Evolutionary conservation across 2,113 vertebrate genomes (phyloP).

Genomic region (Marmota monax): DNA sequence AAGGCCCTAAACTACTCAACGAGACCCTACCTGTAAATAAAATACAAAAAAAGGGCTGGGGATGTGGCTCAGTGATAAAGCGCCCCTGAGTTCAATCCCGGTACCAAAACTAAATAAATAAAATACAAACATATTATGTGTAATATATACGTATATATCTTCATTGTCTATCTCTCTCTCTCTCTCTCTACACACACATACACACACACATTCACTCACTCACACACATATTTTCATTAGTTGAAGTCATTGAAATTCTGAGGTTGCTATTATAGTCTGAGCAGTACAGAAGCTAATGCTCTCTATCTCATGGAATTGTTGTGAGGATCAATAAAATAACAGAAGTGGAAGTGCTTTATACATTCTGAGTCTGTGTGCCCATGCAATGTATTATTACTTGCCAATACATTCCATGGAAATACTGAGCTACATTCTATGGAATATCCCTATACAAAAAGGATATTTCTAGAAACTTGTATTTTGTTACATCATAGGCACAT

Average conservation of each 20-base stretch:
- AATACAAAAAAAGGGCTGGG: too few species aligned
- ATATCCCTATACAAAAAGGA: background rate
- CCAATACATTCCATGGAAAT: background rate
- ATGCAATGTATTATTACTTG: background rate
- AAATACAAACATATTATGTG: too few species aligned
- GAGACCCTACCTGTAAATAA: too few species aligned
- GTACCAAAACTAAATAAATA: too few species aligned
- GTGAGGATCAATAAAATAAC: conserved; percentile 16
- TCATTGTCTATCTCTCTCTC: too few species aligned
- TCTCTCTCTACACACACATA: too few species aligned
- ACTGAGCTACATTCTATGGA: background rate
- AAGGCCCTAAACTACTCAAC: too few species aligned
- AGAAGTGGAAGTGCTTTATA: background rate
- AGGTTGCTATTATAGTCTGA: conserved; percentile 32
- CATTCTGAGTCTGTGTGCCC: background rate
- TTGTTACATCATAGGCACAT: background rate
- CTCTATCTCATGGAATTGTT: background rate
- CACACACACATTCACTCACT: too few species aligned
- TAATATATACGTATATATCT: too few species aligned
- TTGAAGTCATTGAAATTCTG: conserved; percentile 18
- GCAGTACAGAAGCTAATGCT: background rate
- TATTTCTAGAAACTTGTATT: background rate
- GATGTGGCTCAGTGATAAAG: too few species aligned
- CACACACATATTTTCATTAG: background rate
- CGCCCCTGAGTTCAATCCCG: too few species aligned